These are phyloP conservation scores for Gnathonemus longibarbis DNA, from an alignment of 2,113 vertebrate species.

Conservation along the genomic window DNA sequence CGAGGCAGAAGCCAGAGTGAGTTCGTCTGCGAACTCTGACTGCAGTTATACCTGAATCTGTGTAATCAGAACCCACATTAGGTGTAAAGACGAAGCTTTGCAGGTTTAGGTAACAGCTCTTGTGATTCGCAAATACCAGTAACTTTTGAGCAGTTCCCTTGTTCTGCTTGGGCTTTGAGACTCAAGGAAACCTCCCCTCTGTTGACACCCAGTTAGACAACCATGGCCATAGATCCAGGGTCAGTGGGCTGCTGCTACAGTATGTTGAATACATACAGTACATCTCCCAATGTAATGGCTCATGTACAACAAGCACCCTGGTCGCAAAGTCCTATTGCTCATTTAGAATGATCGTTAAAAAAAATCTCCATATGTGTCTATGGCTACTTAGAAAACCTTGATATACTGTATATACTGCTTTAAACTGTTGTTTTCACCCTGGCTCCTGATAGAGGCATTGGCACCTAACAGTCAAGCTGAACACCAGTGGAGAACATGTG, in stretches of 20 bases:
- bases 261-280: background rate
- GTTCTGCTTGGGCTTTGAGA: background rate
- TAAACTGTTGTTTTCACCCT: background rate
- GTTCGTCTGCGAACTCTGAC: background rate
- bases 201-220: background rate
- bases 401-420: background rate
- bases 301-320: background rate
- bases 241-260: background rate
- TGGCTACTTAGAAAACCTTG: background rate
- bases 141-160: background rate
- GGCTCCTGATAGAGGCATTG: background rate
- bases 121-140: background rate
- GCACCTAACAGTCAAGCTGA: background rate
- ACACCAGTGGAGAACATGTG: background rate
- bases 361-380: background rate
- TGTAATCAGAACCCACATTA: background rate
- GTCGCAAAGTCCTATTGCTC: background rate
- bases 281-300: background rate
- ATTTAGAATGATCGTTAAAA: background rate
- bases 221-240: background rate
- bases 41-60: background rate
- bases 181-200: background rate
- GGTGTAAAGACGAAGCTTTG: background rate
- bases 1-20: background rate
- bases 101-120: background rate